A percentile compares a stretch with the other conserved stretches of the same genome.
phyloP scores from a whole-genome alignment of 2,113 vertebrate species.

The Solea solea region DNA sequence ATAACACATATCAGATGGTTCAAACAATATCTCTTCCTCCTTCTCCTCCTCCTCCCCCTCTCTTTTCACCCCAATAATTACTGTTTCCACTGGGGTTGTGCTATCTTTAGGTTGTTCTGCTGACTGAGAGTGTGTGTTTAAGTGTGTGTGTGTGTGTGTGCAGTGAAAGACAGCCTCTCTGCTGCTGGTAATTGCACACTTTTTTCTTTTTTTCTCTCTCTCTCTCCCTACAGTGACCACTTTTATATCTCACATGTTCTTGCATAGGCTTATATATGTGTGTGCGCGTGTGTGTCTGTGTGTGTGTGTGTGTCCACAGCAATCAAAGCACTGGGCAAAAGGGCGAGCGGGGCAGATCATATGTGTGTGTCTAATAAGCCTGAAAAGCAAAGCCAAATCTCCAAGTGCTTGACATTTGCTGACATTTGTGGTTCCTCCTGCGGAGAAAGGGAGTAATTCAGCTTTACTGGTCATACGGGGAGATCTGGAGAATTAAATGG shows the following conservation, averaged over 20 bases:
- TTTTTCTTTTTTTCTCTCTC: background rate
- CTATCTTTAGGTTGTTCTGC: constrained; percentile 74
- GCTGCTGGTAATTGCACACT: constrained; percentile 48
- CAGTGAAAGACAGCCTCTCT: constrained; percentile 28
- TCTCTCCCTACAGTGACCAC: background rate
- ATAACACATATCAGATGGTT: constrained; percentile 75
- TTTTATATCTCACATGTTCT: constrained; percentile 44
- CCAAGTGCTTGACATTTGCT: constrained; percentile 75
- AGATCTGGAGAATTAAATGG: constrained; percentile 55
- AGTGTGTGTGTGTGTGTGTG: constrained; percentile 21
- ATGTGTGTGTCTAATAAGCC: constrained; percentile 61
- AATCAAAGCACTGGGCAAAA: constrained; percentile 59
- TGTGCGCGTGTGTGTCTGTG: background rate
- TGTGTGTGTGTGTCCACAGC: constrained; percentile 16
- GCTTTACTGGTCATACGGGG: constrained; percentile 59
- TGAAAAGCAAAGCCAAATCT: constrained; percentile 64
- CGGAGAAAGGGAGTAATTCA: constrained; percentile 64
- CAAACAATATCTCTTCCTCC: constrained; percentile 67
- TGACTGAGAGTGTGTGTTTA: constrained; percentile 61
- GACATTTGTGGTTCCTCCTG: constrained; percentile 73
- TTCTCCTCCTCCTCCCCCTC: constrained; percentile 31
- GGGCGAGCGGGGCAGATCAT: constrained; percentile 46
- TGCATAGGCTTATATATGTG: constrained; percentile 19
- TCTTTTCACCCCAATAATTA: constrained; percentile 76
- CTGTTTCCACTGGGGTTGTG: constrained; percentile 71